Evolutionary conservation across 1,140 invertebrate species (phyloP).

Genomic region (Alviniconcha marisindica): DNA sequence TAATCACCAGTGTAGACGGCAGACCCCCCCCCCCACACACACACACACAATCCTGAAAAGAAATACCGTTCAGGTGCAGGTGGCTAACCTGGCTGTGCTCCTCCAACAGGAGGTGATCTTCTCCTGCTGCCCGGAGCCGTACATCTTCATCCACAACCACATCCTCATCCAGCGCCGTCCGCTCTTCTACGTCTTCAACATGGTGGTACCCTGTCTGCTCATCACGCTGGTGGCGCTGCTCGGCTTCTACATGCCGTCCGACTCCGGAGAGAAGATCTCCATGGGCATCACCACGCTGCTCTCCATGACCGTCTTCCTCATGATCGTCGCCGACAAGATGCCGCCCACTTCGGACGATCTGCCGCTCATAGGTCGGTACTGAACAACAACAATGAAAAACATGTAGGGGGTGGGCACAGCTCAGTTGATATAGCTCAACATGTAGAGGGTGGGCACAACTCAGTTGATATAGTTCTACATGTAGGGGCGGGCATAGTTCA

Average conservation of each 20-base stretch:
- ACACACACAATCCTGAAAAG: no score
- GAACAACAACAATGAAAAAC: neutral
- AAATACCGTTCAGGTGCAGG: no score
- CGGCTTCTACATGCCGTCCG: constrained; percentile 94
- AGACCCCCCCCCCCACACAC: no score
- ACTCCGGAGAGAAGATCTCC: constrained; percentile 89
- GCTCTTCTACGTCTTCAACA: constrained; percentile 94
- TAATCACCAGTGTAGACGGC: no score
- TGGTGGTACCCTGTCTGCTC: constrained; percentile 92
- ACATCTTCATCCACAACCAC: constrained; percentile 73
- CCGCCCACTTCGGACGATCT: constrained; percentile 93
- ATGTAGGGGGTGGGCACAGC: no score
- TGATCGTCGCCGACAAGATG: constrained; percentile 93
- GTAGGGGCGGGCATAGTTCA: no score
- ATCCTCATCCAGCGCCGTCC: constrained; percentile 85
- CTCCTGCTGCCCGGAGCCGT: constrained; percentile 81
- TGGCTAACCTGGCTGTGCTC: no score
- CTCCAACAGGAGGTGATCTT: constrained; percentile 83
- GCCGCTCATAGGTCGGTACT: constrained; percentile 89
- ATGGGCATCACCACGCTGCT: constrained; percentile 89
- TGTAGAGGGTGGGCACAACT: no score
- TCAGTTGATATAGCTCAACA: no score
- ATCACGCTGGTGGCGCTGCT: constrained; percentile 91
- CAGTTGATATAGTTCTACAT: no score
- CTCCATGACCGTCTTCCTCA: constrained; percentile 95